Base-by-base conservation (phyloP, 2,888 invertebrate species). In the Ornithoptera alexandrae region DNA sequence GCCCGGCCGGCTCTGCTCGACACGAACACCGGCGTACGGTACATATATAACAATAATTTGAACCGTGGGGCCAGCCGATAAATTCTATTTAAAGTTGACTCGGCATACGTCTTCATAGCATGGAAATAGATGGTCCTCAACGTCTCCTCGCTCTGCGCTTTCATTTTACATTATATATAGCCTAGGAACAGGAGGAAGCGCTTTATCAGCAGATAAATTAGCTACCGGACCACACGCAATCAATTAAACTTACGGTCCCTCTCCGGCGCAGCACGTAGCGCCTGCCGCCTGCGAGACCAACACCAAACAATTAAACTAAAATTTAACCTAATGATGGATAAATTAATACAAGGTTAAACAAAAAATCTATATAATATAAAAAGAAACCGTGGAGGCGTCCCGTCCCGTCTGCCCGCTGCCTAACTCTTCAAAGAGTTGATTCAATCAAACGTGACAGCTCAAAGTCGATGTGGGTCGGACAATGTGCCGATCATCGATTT, bases 391-490 rank as follows among this genome's bases (percentile, higher is more conserved):
- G 8, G 7, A 59, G 6, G 36, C 65, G 81, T 68, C 83, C 71
- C 65, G 81, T 68, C 83, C 71, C 72, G 68, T 87, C 86, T 84
- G 79, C 67, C 22, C 22, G 66, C 68, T 76, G 74, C 70, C 58
- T 72, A 79, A 68, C 76, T 84, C 82, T 85, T 73, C 77, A 74
- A 73, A 65, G 75, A 79, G 86, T 88, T 89, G 91, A 90, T 91
- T 90, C 86, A 88, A 92, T 92, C 91, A 92, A 89, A 89, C 83
- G 84, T 87, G 92, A 90, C 91, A 88, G 86, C 84, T 86, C 90
- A 86, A 89, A 90, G 91, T 90, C 88, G 89, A 88, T 88, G 89
- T 89, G 89, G 91, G 90, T 91, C 86, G 85, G 87, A 87, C 88
- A 84, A 81, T 82, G 83, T 79, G 80, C 82, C 80, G 81, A 84